A percentile compares a stretch with the other conserved stretches of the same genome.
These are phyloP conservation scores for Mythimna loreyi DNA, from an alignment of 2,888 invertebrate genomes.

Conservation along the genomic window DNA sequence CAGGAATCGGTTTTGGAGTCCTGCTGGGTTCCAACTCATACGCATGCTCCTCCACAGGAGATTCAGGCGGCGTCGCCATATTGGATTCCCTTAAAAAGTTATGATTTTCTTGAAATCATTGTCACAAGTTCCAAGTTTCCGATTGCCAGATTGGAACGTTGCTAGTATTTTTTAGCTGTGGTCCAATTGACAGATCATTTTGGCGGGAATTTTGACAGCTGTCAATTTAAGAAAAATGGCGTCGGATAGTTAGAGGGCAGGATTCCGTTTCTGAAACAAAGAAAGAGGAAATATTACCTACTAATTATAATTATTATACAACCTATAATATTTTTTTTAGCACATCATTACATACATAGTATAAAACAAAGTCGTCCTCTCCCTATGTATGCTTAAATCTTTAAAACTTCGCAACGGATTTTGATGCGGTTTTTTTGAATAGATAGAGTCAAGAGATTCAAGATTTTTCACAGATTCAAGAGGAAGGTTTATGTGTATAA, in stretches of 20 bases:
- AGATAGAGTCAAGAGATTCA: too few species aligned
- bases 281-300: conserved; percentile 10
- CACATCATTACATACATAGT: too few species aligned
- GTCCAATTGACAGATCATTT: conserved; percentile 59
- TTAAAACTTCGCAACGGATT: too few species aligned
- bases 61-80: conserved; percentile 97
- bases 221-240: conserved; percentile 30
- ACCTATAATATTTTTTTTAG: too few species aligned
- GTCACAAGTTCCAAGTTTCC: conserved; percentile 20
- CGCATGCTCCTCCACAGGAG: conserved; percentile 96
- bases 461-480: too few species aligned
- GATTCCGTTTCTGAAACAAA: conserved; percentile 61
- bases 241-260: conserved; percentile 47
- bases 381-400: too few species aligned
- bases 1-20: conserved; percentile 95
- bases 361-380: too few species aligned
- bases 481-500: too few species aligned
- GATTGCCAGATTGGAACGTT: conserved; percentile 13
- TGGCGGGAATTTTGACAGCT: conserved; percentile 60
- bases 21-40: conserved; percentile 96
- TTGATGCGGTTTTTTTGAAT: too few species aligned
- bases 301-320: background rate
- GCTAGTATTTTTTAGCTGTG: conserved; percentile 57
- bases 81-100: conserved; percentile 59
- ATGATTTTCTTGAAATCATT: conserved; percentile 58